These are phyloP conservation scores for Babyrousa celebensis DNA, from an alignment of 2,797 vertebrate species.

Conservation along the genomic window DNA sequence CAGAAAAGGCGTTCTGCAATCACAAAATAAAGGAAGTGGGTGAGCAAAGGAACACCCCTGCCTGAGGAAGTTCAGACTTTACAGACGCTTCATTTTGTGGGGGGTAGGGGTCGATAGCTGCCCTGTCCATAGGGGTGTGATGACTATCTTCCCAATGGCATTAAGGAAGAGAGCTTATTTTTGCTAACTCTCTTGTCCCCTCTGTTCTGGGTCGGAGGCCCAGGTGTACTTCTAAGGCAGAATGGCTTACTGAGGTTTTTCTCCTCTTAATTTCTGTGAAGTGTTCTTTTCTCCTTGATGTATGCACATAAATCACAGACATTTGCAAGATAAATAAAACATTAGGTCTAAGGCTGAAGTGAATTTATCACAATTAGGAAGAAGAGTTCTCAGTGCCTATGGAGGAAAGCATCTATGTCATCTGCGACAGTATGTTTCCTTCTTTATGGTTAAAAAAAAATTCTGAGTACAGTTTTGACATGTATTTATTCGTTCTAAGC, in stretches of 20 bases:
- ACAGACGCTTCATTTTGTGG: constrained; percentile 8
- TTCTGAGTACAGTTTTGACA: not conserved
- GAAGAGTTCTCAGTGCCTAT: constrained; percentile 5
- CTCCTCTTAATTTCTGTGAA: constrained; percentile 52
- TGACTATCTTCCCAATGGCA: not conserved
- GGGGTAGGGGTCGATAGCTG: not conserved
- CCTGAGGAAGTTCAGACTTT: not conserved
- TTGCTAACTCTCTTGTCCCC: constrained; percentile 29
- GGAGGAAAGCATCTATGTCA: constrained; percentile 1
- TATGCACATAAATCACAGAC: constrained; percentile 41
- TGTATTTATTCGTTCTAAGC: constrained; percentile 28
- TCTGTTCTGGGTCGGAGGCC: constrained; percentile 12
- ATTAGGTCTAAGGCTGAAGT: constrained; percentile 6
- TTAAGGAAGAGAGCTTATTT: constrained; percentile 63
- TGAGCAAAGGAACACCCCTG: not conserved
- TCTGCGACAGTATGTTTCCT: not conserved
- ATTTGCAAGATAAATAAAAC: not conserved
- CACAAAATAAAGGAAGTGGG: not conserved
- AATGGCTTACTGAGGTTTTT: constrained; percentile 16
- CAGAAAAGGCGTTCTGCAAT: not conserved
- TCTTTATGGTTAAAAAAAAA: not conserved
- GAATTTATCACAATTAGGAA: constrained; percentile 28
- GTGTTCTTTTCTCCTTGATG: constrained; percentile 44
- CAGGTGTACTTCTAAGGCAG: constrained; percentile 13
- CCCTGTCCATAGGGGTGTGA: not conserved